Evolutionary conservation across 2,113 vertebrate species (phyloP).

Genomic region (Accipiter virgatus): DNA sequence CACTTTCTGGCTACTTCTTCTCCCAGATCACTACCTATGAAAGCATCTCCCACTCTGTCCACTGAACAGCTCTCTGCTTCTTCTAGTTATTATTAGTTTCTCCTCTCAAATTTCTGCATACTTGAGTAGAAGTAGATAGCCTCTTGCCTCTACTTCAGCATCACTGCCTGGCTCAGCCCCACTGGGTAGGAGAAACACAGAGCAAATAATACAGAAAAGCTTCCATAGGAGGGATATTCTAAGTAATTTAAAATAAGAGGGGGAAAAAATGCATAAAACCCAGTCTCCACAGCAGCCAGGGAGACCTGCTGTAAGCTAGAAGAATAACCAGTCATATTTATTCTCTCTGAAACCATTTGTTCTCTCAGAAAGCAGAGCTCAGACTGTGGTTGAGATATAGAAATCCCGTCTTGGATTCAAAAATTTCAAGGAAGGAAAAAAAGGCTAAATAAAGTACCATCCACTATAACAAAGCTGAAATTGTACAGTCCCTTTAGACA

Average conservation of each 20-base stretch:
- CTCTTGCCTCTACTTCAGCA: background rate
- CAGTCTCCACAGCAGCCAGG: background rate
- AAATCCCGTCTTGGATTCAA: background rate
- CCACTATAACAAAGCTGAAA: background rate
- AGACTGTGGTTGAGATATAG: background rate
- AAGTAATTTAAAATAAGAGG: background rate
- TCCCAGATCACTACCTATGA: background rate
- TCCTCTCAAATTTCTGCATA: background rate
- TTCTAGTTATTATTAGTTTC: background rate
- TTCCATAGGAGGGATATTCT: background rate
- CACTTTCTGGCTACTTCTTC: too few species aligned
- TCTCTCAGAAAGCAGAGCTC: background rate
- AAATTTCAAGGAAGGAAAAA: background rate
- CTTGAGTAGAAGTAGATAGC: background rate
- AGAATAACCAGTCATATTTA: background rate
- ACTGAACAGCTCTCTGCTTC: background rate
- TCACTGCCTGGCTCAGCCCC: background rate
- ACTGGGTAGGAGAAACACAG: background rate
- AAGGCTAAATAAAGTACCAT: background rate
- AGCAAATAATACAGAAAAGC: background rate
- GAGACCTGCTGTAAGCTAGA: background rate
- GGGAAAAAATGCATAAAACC: background rate
- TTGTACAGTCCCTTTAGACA: background rate
- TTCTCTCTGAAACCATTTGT: background rate
- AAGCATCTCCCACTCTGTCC: background rate